Evolutionary conservation across 2,888 invertebrate genomes (phyloP), one percentile per base, ranked within the genome.

Genomic region (Chymomyza amoena): DNA sequence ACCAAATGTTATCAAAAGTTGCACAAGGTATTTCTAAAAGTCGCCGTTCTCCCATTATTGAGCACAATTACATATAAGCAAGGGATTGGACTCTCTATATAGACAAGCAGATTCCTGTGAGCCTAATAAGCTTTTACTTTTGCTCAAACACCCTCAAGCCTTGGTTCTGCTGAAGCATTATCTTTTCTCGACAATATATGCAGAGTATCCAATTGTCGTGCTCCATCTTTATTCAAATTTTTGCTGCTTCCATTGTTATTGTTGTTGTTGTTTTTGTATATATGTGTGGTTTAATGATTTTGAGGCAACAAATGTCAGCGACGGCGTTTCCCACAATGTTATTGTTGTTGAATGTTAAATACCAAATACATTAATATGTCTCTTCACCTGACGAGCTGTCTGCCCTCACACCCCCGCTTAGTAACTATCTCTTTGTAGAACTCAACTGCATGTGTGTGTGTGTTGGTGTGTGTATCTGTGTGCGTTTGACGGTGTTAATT

Each of bases 401-500:
- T 25, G 10, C 20, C 25, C 63, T 51, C 18, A 51, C 62, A 18
- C 50, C 6, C 50, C 6, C 45, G 32, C 39, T 18, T 10, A 20
- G n/a, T 6, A 25, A 25, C 25, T 18, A 25, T 18, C 20, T 28
- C 20, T 16, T 68, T 56, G 69, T 71, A 45, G 18, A n/a, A n/a
- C 67, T 60, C 60, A 45, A 7, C 63, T 56, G 59, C 52, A 50
- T 64, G 61, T 56, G 62, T 66, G 39, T 67, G 67, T 51, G 71
- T 65, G 65, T 20, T 52, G n/a, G n/a, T 66, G 66, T 67, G 68
- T 70, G 15, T 51, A 10, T 64, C 57, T 73, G 16, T 72, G 70
- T 76, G 78, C 87, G 86, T 84, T 88, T 88, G 88, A 81, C 88
- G 84, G 84, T 85, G 84, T 85, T 85, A 85, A 85, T 85, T 88